Conservation (phyloP, 2,797 vertebrate genomes). For the Lemur catta region DNA sequence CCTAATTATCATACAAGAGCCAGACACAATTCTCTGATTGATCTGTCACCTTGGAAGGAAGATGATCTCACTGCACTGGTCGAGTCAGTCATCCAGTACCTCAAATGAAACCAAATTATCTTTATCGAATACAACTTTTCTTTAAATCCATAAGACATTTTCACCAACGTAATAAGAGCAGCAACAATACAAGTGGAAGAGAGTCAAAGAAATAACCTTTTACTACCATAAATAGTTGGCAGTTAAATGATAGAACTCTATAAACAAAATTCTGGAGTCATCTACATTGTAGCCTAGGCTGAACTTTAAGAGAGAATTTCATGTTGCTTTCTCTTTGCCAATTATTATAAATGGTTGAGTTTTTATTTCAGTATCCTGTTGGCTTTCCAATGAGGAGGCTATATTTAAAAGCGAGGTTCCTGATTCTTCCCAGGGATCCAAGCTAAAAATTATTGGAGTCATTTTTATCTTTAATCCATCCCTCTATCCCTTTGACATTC, state of each 20-base stretch:
- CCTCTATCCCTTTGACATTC: not conserved
- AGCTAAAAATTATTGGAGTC: not conserved
- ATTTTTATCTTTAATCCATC: not conserved
- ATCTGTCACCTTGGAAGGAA: slow-evolving; percentile 30
- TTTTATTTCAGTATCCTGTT: not conserved
- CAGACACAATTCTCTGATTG: slow-evolving; percentile 11
- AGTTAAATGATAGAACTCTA: not conserved
- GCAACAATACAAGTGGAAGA: not conserved
- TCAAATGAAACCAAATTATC: slow-evolving; percentile 34
- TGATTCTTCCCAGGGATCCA: not conserved
- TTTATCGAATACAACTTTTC: slow-evolving; percentile 4
- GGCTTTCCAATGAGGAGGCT: not conserved
- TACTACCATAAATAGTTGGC: not conserved
- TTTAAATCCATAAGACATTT: slow-evolving; percentile 7
- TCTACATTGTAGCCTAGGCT: not conserved
- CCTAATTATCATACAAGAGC: slow-evolving; percentile 52
- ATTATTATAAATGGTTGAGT: not conserved
- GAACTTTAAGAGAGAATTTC: not conserved
- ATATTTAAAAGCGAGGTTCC: not conserved
- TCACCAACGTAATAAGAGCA: slow-evolving; percentile 4
- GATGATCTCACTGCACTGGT: not conserved
- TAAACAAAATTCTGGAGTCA: not conserved
- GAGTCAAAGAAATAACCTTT: slow-evolving; percentile 5
- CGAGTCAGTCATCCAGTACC: slow-evolving; percentile 7
- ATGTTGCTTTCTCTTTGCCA: not conserved